Evolutionary conservation across 2,888 invertebrate genomes (phyloP), one percentile per base, ranked within the genome.

Genomic region (Lysandra bellargus): DNA sequence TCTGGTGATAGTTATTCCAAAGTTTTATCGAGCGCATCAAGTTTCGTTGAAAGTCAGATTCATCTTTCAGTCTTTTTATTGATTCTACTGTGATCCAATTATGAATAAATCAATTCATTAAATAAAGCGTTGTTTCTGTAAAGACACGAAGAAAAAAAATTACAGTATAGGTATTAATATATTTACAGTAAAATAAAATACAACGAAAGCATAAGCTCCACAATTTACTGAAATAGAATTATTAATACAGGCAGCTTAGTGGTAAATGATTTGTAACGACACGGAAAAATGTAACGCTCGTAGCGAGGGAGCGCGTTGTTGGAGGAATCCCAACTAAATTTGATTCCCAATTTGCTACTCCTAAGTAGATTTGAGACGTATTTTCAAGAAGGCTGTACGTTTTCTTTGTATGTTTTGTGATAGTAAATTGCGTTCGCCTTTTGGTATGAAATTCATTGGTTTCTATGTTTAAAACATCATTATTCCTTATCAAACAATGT

Each of bases 271-370:
- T 76, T 76, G 76, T 57, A 33, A 76, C 57, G 57, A 76, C 76
- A 76, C 30, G 53, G 57, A 57, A 76, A 53, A 76, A 76, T 57
- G 75, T 30, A 33, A 44, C 78, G 60, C 53, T 53, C 5, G 78
- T 61, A 60, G 37, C 64, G n/a, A 40, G 23, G 78, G 60, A 57
- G 2, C 33, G n/a, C 40, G 40, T 40, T 61, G 78, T 78, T 78
- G 30, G 5, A 23, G 64, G 78, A 78, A 78, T 78, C 3, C 33
- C 23, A 78, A 64, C 78, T 44, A 60, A 77, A 77, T 78, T 78
- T 78, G 78, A 78, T 64, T 78, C 61, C 78, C 64, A 61, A 78
- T 78, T 61, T 78, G 78, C 78, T 60, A 64, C 44, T 64, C 44
- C 40, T 61, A 61, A 78, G 78, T 64, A 64, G 61, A 33, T 78